Evolutionary conservation across 2,113 vertebrate genomes (phyloP).

Genomic region (Marcusenius ussheri): DNA sequence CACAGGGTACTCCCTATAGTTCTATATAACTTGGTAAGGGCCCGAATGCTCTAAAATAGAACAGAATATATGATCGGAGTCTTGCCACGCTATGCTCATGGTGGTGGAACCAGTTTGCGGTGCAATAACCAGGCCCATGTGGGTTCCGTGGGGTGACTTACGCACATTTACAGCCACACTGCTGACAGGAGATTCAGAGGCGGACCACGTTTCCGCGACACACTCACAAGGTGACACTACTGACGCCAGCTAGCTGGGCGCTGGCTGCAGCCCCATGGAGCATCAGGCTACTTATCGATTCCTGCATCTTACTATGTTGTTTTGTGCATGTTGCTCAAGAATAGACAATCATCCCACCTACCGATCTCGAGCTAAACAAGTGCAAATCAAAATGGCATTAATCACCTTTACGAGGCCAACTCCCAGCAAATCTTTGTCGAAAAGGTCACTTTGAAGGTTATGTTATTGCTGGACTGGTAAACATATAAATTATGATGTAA

Average conservation of each 20-base stretch:
- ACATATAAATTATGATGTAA: background rate
- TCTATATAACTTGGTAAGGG: no score
- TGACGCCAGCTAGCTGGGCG: background rate
- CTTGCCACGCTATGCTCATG: background rate
- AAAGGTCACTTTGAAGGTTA: background rate
- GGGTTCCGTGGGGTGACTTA: background rate
- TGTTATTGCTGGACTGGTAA: background rate
- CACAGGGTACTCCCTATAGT: no score
- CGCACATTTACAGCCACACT: background rate
- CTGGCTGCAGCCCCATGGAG: background rate
- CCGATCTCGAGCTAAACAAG: background rate
- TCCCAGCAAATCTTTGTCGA: background rate
- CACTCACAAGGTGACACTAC: background rate
- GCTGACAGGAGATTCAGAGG: background rate
- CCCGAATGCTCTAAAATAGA: no score
- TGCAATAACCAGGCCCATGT: background rate
- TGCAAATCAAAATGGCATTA: background rate
- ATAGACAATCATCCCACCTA: background rate
- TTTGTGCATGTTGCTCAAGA: background rate
- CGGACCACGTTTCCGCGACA: background rate
- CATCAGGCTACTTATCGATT: background rate
- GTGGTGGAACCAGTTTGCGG: background rate
- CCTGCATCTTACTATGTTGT: background rate
- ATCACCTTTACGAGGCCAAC: background rate
- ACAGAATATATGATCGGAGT: no score